A percentile compares a stretch with the other conserved stretches of the same genome.
phyloP scores from a whole-genome alignment of 2,113 vertebrate genomes.

The Rostratula benghalensis region DNA sequence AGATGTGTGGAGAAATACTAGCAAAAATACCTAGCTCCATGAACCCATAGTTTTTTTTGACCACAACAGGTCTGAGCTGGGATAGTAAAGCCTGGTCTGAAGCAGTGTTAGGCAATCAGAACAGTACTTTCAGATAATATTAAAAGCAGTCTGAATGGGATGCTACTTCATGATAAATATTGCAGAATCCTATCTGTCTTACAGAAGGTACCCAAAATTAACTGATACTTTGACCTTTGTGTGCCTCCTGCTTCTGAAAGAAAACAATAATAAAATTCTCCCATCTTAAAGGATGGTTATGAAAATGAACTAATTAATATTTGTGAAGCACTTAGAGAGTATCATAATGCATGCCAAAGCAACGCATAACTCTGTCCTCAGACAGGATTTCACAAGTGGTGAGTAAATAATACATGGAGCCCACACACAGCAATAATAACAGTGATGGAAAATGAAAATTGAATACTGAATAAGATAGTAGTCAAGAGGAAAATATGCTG shows the following conservation, averaged over 20 bases:
- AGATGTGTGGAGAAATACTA: not conserved
- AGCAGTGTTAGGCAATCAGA: not conserved
- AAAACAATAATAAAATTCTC: not conserved
- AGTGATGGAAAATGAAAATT: not conserved
- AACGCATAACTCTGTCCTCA: not conserved
- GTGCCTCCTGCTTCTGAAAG: not conserved
- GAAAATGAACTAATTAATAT: not conserved
- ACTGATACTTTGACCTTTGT: not conserved
- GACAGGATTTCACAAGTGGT: not conserved
- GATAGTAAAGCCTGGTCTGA: not conserved
- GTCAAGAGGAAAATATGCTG: not conserved
- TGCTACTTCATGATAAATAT: not conserved
- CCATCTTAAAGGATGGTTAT: not conserved
- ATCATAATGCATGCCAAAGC: not conserved
- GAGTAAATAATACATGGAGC: not conserved
- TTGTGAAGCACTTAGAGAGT: not conserved
- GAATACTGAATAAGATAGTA: not conserved
- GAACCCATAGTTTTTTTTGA: not conserved
- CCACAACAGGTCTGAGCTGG: not conserved
- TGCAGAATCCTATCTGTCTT: not conserved
- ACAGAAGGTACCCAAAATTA: not conserved
- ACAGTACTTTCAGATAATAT: not conserved
- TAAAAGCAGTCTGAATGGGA: not conserved
- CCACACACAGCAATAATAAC: not conserved
- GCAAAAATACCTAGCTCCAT: not conserved